Evolutionary conservation across 2,888 invertebrate species (phyloP).

Genomic region (Globia sparganii): DNA sequence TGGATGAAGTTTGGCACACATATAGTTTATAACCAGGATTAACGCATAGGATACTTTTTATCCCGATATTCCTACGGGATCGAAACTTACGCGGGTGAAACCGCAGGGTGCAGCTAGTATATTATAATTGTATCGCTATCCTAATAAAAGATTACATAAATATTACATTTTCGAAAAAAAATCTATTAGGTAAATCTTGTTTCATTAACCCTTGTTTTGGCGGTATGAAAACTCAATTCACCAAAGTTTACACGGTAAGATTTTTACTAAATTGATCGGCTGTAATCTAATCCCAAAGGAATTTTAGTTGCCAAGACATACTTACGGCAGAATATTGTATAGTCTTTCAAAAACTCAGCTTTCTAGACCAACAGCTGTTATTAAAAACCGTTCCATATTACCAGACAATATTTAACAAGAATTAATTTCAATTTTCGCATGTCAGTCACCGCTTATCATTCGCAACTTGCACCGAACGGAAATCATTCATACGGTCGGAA

Average conservation of each 20-base stretch:
- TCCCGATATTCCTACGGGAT: too few relatives aligned
- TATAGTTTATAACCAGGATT: too few relatives aligned
- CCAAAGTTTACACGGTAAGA: neutral
- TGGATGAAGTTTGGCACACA: too few relatives aligned
- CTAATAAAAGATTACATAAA: neutral
- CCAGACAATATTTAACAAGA: constrained; percentile 1
- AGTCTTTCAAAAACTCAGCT: neutral
- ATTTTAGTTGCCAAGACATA: too few relatives aligned
- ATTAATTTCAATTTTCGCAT: neutral
- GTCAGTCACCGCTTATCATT: constrained; percentile 31
- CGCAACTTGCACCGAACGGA: constrained; percentile 33
- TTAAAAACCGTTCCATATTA: neutral
- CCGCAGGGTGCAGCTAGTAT: too few relatives aligned
- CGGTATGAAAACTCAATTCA: neutral
- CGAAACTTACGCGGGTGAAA: too few relatives aligned
- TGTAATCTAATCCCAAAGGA: too few relatives aligned
- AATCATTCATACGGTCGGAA: constrained; percentile 30
- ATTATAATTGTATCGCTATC: neutral
- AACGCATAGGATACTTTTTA: too few relatives aligned
- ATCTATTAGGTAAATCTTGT: neutral
- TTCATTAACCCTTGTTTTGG: neutral
- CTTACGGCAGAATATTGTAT: too few relatives aligned
- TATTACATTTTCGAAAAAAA: neutral
- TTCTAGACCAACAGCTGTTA: neutral
- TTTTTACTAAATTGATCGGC: neutral